These are phyloP conservation scores for Forbesichthys papilliferus DNA, from an alignment of 2,113 vertebrate genomes.

Conservation along the genomic window DNA sequence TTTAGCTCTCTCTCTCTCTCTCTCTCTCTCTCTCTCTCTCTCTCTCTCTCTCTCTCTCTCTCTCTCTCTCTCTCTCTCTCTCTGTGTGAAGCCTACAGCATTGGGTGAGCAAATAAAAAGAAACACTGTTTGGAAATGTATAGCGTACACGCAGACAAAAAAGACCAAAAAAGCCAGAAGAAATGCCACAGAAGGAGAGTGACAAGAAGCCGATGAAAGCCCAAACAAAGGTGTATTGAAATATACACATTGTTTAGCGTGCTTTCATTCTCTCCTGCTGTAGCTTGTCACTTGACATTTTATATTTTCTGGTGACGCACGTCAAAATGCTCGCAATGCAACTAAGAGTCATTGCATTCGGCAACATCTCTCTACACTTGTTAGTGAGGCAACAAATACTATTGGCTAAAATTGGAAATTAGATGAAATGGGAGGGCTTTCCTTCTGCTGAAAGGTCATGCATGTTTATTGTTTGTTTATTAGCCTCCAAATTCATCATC, in stretches of 20 bases:
- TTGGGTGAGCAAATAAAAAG: neutral
- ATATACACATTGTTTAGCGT: neutral
- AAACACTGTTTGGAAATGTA: neutral
- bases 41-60: conserved; percentile 9
- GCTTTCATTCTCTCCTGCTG: neutral
- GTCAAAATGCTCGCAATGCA: conserved; percentile 7
- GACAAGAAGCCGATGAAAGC: neutral
- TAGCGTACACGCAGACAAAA: neutral
- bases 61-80: conserved; percentile 11
- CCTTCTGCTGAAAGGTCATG: conserved; percentile 44
- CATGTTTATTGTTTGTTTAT: conserved; percentile 50
- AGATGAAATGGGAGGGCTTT: conserved; percentile 26
- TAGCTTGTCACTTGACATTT: conserved; percentile 13
- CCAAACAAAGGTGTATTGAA: neutral
- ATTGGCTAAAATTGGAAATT: conserved; percentile 38
- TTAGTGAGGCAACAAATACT: neutral
- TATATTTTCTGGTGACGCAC: conserved; percentile 32
- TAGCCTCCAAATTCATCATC: conserved; percentile 52
- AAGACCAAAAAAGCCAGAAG: neutral
- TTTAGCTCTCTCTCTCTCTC: neutral
- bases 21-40: conserved; percentile 23
- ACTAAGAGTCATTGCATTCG: conserved; percentile 1
- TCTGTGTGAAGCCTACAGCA: neutral
- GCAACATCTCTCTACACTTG: conserved; percentile 11
- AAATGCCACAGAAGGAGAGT: neutral